Evolutionary conservation across 2,888 invertebrate genomes (phyloP).

Genomic region (Cephus rjabovi): DNA sequence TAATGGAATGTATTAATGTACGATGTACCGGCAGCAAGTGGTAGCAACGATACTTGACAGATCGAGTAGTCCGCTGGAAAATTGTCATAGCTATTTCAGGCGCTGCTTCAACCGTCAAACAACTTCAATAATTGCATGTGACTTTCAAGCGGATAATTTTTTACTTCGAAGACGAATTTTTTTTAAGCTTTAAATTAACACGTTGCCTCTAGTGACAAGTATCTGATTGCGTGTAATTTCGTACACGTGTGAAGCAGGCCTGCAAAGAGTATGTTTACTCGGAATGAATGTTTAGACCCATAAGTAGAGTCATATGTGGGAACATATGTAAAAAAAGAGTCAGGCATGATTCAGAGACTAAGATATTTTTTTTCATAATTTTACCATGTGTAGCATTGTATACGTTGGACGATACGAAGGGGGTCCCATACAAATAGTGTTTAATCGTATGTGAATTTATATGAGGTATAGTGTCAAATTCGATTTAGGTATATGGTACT

Average conservation of each 20-base stretch:
- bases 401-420: background rate
- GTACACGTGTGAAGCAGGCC: background rate
- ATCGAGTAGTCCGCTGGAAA: background rate
- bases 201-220: background rate
- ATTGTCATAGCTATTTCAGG: background rate
- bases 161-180: background rate
- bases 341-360: background rate
- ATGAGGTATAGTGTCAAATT: background rate
- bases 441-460: background rate
- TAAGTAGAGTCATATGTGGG: background rate
- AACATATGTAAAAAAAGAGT: background rate
- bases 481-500: background rate
- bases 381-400: background rate
- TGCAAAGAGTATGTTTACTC: background rate
- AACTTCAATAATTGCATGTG: no score
- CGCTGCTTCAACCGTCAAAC: no score
- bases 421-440: background rate
- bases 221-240: background rate
- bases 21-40: constrained; percentile 34
- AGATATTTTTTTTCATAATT: background rate
- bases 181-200: background rate
- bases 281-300: background rate
- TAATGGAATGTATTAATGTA: constrained; percentile 63
- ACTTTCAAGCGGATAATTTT: background rate
- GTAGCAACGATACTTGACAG: background rate